Evolutionary conservation across 53 echinoderm and acorn worm species (phyloP).

Genomic region (Patiria pectinifera): DNA sequence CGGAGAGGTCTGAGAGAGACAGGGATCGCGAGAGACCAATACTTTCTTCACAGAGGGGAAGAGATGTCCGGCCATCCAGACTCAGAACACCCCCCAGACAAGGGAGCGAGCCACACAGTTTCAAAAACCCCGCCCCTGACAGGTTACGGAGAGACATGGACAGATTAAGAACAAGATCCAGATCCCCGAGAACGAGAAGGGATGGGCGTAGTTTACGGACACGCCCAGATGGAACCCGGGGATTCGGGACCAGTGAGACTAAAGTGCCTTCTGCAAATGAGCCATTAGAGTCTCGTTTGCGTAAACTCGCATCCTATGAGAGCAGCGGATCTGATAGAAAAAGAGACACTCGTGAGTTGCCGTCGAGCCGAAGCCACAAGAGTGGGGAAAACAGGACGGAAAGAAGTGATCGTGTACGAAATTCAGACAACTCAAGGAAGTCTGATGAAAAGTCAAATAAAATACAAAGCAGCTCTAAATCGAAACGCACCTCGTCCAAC

Average conservation of each 20-base stretch:
- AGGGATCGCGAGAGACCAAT: conserved; percentile 7
- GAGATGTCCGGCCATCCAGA: conserved; percentile 29
- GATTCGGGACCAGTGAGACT: conserved; percentile 38
- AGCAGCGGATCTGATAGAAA: conserved; percentile 3
- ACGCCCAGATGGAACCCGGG: conserved; percentile 57
- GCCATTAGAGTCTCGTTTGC: conserved; percentile 40
- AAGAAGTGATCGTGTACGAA: conserved; percentile 17
- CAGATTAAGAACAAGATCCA: conserved; percentile 50
- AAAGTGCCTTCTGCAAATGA: conserved; percentile 55
- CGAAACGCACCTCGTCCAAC: not conserved
- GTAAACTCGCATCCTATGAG: conserved; percentile 22
- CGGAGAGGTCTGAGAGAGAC: conserved; percentile 46
- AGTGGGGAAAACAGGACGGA: conserved; percentile 34
- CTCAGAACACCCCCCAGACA: not conserved
- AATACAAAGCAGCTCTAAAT: conserved; percentile 18
- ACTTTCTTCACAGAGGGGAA: conserved; percentile 1
- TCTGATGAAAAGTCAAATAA: conserved; percentile 31
- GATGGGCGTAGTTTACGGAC: conserved; percentile 34
- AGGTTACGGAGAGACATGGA: conserved; percentile 32
- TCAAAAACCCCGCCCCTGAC: not conserved
- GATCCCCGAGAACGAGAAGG: conserved; percentile 26
- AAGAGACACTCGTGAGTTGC: conserved; percentile 24
- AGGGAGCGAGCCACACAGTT: conserved; percentile 9
- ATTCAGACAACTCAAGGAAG: not conserved
- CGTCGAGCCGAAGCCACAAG: conserved; percentile 40